Base-by-base conservation (phyloP, 2,888 invertebrate species). In the Euplexia lucipara region DNA sequence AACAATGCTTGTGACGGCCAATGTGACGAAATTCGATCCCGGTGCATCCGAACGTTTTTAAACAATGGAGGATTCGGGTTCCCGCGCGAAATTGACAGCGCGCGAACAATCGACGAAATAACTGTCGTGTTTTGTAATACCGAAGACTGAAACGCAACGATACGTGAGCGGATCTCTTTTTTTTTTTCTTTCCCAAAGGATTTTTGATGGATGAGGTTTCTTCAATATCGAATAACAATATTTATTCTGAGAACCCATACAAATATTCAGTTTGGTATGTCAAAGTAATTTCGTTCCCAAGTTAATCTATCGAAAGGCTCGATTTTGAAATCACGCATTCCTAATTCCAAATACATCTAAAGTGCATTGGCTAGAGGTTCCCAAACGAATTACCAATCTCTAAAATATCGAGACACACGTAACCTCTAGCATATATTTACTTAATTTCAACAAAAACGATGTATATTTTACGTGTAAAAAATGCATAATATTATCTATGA, bases 21-120 rank as follows among this genome's bases (percentile, higher is more conserved):
- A 76, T 73, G 84, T 90, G 89, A 86, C 86, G 91, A 88, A 91
- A 92, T 85, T 79, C 81, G 88, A 91, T 86, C 84, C 86, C 82
- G 80, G 76, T 83, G 85, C 82, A 83, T 86, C 85, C 80, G 80
- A 86, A 87, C 79, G 78, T 85, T 75, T 76, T 75, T 62, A 69
- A 85, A 88, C 88, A 89, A 89, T 89, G 78, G 83, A 77, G 75
- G 79, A 79, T 65, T 80, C 68, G 59, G 65, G 81, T 86, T 87
- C 83, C 83, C 83, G 82, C 81, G 84, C 76, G 65, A 80, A 79
- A 82, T 73, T 79, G 79, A 81, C 76, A 79, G 84, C 77, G 68
- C 78, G 76, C 82, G 71, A 80, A 83, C 82, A 82, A 82, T 85
- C 82, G 68, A 78, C 78, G 39, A 79, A 81, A 79, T 81, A 78